These are phyloP conservation scores for Trachelus tabidus DNA, from an alignment of 2,888 invertebrate species.

Conservation along the genomic window DNA sequence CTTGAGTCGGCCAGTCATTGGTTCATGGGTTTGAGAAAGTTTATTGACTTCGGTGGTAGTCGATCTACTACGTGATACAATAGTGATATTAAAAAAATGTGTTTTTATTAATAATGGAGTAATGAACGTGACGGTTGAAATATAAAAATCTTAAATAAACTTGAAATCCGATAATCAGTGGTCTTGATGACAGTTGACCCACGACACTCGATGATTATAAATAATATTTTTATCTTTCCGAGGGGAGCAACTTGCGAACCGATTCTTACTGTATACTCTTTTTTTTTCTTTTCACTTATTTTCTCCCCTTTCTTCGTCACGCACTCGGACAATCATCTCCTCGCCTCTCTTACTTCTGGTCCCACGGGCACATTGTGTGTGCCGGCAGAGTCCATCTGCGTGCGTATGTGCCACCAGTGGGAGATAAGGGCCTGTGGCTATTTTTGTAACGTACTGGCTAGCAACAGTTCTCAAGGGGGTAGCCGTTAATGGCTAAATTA, in stretches of 20 bases:
- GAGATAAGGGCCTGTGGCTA: constrained; percentile 52
- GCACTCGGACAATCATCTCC: background rate
- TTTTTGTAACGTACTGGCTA: constrained; percentile 55
- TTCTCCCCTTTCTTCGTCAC: constrained; percentile 11
- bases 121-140: background rate
- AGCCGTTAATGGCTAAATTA: background rate
- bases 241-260: constrained; percentile 21
- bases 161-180: constrained; percentile 1
- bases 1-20: background rate
- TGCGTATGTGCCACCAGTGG: constrained; percentile 32
- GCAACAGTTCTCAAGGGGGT: constrained; percentile 47
- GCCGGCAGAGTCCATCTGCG: constrained; percentile 6
- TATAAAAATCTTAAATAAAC: background rate
- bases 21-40: background rate
- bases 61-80: background rate
- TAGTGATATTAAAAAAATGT: background rate
- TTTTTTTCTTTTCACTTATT: constrained; percentile 18
- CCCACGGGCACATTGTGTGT: constrained; percentile 5
- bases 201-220: constrained; percentile 37
- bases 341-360: background rate
- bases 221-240: constrained; percentile 48
- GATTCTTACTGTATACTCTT: constrained; percentile 17
- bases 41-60: background rate
- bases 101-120: no score
- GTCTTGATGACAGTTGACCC: constrained; percentile 1